Conservation (phyloP, 2,888 invertebrate genomes). For the Trichogramma dendrolimi region DNA sequence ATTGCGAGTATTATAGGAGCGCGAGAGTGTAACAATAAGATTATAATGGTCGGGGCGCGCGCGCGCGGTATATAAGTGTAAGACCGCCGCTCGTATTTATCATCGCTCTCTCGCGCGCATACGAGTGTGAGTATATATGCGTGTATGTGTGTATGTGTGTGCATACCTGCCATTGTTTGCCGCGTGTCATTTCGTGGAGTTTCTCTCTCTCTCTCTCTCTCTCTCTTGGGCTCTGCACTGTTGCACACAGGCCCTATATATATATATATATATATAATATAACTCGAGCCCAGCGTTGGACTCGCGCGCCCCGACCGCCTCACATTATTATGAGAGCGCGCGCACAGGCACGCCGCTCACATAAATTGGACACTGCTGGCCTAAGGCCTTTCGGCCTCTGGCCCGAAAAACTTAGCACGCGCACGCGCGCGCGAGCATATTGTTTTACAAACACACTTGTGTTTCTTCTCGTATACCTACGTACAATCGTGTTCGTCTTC, state of each 20-base stretch:
- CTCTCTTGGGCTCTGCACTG: constrained; percentile 32
- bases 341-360: too few relatives aligned
- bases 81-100: constrained; percentile 39
- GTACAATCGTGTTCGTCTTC: too few relatives aligned
- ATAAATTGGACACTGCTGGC: too few relatives aligned
- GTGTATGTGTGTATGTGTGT: constrained; percentile 10
- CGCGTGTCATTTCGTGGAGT: constrained; percentile 18
- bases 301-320: too few relatives aligned
- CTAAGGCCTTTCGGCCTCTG: too few relatives aligned
- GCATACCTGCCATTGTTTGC: constrained; percentile 40
- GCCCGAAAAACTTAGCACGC: too few relatives aligned
- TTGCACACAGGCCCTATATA: background rate
- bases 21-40: constrained; percentile 42
- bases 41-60: constrained; percentile 46
- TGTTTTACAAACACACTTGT: constrained; percentile 20
- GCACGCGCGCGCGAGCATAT: constrained; percentile 4
- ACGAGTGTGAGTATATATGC: too few relatives aligned
- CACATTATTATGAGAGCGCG: too few relatives aligned
- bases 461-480: too few relatives aligned
- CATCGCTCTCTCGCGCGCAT: constrained; percentile 28
- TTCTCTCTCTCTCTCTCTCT: constrained; percentile 20
- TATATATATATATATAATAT: background rate
- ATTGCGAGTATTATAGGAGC: background rate
- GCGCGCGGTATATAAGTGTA: constrained; percentile 5
- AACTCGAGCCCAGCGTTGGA: too few relatives aligned